Evolutionary conservation across 2,113 vertebrate genomes (phyloP).

Genomic region (Mungos mungo): DNA sequence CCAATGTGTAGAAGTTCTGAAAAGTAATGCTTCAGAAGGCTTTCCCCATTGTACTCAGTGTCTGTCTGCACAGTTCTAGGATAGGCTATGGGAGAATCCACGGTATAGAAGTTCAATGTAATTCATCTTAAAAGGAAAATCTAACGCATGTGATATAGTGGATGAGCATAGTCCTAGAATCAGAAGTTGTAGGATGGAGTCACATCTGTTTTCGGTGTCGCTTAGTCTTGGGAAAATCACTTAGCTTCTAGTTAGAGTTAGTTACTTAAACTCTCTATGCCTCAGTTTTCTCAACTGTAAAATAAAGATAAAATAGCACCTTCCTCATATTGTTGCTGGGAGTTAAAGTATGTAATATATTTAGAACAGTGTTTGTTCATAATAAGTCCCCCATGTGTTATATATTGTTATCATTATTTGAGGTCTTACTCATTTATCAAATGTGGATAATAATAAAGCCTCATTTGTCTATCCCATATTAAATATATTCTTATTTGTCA

Average conservation of each 20-base stretch:
- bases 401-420: neutral
- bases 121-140: neutral
- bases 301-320: neutral
- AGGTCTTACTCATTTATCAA: neutral
- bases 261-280: neutral
- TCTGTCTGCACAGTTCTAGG: neutral
- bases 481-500: neutral
- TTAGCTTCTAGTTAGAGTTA: neutral
- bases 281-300: neutral
- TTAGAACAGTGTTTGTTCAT: neutral
- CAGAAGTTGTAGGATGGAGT: neutral
- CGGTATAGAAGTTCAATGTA: neutral
- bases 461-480: neutral
- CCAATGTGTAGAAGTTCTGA: neutral
- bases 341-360: neutral
- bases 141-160: neutral
- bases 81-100: neutral
- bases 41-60: neutral
- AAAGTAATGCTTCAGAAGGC: neutral
- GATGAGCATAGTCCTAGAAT: neutral
- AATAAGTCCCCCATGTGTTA: neutral
- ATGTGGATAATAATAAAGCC: neutral
- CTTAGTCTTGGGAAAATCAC: neutral
- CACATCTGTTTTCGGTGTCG: neutral
- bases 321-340: neutral